These are phyloP conservation scores for Forbesichthys papilliferus DNA, from an alignment of 2,113 vertebrate genomes.

Conservation along the genomic window DNA sequence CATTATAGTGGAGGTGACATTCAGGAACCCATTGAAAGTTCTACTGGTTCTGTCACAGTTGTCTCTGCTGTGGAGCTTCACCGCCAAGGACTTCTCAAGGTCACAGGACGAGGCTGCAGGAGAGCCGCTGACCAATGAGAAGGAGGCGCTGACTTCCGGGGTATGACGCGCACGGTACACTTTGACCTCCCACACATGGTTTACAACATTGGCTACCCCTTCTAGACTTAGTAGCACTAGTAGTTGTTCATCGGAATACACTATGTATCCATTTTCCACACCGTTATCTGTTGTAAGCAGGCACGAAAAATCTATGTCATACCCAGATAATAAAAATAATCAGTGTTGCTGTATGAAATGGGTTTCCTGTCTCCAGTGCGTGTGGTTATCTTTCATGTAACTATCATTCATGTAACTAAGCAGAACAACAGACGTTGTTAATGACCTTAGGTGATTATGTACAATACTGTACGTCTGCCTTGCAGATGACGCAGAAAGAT, in stretches of 20 bases:
- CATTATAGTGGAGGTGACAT: conserved; percentile 90
- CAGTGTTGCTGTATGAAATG: too few species aligned
- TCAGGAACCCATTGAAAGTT: conserved; percentile 94
- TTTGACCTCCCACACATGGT: background rate
- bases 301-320: too few species aligned
- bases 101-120: conserved; percentile 66
- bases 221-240: too few species aligned
- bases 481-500: conserved; percentile 71
- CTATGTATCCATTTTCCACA: too few species aligned
- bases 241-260: too few species aligned
- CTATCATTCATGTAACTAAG: too few species aligned
- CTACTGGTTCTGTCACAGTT: conserved; percentile 87
- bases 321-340: too few species aligned
- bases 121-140: conserved; percentile 82
- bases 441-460: background rate
- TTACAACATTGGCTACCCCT: background rate
- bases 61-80: conserved; percentile 93
- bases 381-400: too few species aligned
- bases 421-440: too few species aligned
- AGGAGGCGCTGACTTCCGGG: conserved; percentile 50
- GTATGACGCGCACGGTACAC: conserved; percentile 28
- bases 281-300: too few species aligned
- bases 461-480: conserved; percentile 9
- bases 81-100: conserved; percentile 73
- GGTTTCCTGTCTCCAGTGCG: too few species aligned